These are phyloP conservation scores for Pantherophis guttatus DNA, from an alignment of 2,113 vertebrate genomes.

Conservation along the genomic window DNA sequence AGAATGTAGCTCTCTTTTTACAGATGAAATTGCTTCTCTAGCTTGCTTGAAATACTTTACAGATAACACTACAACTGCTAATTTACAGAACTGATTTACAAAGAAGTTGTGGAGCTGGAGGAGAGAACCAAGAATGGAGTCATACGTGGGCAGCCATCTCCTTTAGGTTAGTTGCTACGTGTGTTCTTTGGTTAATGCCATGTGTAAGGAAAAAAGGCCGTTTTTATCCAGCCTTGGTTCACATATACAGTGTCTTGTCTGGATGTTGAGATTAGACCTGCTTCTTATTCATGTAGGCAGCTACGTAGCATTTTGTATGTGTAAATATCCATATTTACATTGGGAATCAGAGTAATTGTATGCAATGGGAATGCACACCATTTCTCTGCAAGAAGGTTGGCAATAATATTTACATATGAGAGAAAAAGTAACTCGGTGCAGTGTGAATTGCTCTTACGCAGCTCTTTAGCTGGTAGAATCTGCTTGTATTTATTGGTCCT, in stretches of 20 bases:
- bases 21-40: neutral
- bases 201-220: neutral
- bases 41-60: neutral
- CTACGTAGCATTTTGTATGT: neutral
- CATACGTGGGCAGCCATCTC: constrained; percentile 91
- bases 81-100: constrained; percentile 93
- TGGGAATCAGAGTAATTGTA: neutral
- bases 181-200: constrained; percentile 12
- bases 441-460: neutral
- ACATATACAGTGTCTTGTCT: neutral
- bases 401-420: neutral
- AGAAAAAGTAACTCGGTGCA: neutral
- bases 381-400: neutral
- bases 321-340: neutral
- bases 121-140: constrained; percentile 95
- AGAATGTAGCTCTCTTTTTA: neutral
- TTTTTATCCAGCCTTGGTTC: neutral
- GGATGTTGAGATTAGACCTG: neutral
- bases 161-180: constrained; percentile 96
- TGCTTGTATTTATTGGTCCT: neutral
- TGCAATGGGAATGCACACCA: neutral
- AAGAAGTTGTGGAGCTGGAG: constrained; percentile 96
- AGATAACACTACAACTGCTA: constrained; percentile 34
- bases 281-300: neutral
- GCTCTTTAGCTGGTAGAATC: neutral